These are phyloP conservation scores for Limonius californicus DNA, from an alignment of 1,140 invertebrate species.

Conservation along the genomic window DNA sequence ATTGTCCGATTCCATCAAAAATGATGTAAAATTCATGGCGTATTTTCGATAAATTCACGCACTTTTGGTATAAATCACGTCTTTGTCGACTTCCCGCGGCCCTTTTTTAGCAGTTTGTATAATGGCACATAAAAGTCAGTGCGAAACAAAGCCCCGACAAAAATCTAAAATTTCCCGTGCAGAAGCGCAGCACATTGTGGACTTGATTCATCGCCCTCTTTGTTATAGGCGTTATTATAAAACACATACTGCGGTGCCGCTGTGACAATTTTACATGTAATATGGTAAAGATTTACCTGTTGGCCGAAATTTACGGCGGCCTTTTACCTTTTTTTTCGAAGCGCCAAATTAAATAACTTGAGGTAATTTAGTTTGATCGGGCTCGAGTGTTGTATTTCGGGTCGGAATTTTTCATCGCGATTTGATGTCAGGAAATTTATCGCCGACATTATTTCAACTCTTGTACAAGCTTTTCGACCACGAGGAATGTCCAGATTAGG, in stretches of 20 bases:
- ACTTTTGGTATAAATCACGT: constrained; percentile 8
- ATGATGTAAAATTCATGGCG: neutral
- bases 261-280: constrained; percentile 9
- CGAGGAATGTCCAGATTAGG: neutral
- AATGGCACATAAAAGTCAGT: constrained; percentile 17
- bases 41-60: neutral
- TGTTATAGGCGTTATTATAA: constrained; percentile 19
- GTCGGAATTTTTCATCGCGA: neutral
- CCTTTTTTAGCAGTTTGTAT: constrained; percentile 12
- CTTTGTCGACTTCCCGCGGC: neutral
- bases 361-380: neutral
- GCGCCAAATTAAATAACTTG: constrained; percentile 2
- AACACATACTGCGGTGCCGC: constrained; percentile 9
- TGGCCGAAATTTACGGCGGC: neutral
- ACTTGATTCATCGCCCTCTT: constrained; percentile 25
- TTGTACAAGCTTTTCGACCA: constrained; percentile 6
- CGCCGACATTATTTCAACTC: constrained; percentile 4
- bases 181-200: constrained; percentile 26
- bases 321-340: neutral
- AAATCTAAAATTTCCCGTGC: constrained; percentile 25
- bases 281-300: constrained; percentile 8
- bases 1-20: no score
- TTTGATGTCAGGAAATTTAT: constrained; percentile 10
- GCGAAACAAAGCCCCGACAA: constrained; percentile 24
- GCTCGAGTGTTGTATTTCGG: neutral